Percentiles rank a stretch among this genome's conserved stretches.
phyloP scores from a whole-genome alignment of 2,888 invertebrate genomes.

The Troilus luridus region DNA sequence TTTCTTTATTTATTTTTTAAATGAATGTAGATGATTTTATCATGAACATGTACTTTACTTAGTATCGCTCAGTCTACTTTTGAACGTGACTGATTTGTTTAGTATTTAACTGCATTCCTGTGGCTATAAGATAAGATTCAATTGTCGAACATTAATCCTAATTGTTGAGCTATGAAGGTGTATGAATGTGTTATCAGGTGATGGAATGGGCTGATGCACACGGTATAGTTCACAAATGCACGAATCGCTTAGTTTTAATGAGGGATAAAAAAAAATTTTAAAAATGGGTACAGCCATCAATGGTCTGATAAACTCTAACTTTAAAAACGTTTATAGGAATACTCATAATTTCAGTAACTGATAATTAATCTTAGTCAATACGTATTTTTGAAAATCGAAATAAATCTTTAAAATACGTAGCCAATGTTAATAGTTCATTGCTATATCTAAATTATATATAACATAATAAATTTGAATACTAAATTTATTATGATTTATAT shows the following conservation, averaged over 20 bases:
- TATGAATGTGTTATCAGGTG: not conserved
- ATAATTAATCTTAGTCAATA: not conserved
- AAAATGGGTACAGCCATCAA: too few relatives aligned
- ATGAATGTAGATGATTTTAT: not conserved
- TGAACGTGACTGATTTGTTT: not conserved
- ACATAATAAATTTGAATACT: too few relatives aligned
- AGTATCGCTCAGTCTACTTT: not conserved
- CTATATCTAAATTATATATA: too few relatives aligned
- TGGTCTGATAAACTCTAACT: not conserved
- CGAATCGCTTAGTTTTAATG: not conserved
- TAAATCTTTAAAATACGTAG: too few relatives aligned
- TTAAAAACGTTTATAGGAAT: not conserved
- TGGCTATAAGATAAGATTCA: slow-evolving; percentile 25
- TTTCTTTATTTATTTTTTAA: too few relatives aligned
- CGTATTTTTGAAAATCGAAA: not conserved
- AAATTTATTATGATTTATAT: too few relatives aligned
- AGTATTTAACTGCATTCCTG: not conserved
- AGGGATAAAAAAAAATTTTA: not conserved
- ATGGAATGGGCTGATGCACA: slow-evolving; percentile 8
- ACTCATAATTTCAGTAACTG: not conserved
- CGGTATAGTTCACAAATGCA: not conserved
- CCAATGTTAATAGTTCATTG: too few relatives aligned
- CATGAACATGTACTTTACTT: not conserved
- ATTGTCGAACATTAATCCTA: not conserved
- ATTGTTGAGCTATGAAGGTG: not conserved